phyloP scores from a whole-genome alignment of 2,888 invertebrate genomes.

The Malacosoma neustria region DNA sequence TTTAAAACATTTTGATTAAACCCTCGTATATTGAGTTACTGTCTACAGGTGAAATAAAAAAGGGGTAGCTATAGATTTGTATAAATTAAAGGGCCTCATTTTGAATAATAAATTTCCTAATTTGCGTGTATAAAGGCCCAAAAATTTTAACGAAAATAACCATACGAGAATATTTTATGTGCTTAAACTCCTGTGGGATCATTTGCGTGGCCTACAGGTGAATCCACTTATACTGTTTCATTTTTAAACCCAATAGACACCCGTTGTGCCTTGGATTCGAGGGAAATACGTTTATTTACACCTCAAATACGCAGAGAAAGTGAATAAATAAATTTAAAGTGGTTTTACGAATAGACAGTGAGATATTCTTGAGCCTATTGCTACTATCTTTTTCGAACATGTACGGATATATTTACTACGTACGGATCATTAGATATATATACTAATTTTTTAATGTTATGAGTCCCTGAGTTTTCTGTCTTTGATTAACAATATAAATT shows the following conservation, averaged over 20 bases:
- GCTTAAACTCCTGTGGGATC: slow-evolving; percentile 35
- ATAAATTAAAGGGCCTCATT: slow-evolving; percentile 17
- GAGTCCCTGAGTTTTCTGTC: too few relatives aligned
- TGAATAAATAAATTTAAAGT: neutral
- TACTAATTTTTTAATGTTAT: too few relatives aligned
- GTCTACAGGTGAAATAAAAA: neutral
- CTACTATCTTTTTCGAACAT: too few relatives aligned
- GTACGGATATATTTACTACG: too few relatives aligned
- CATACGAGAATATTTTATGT: slow-evolving; percentile 41
- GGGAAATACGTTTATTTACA: neutral
- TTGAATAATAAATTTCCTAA: slow-evolving; percentile 32
- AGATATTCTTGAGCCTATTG: neutral
- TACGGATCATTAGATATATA: too few relatives aligned
- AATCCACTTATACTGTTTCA: slow-evolving; percentile 39
- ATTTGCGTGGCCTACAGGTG: slow-evolving; percentile 29
- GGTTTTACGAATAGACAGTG: neutral
- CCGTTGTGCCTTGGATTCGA: slow-evolving; percentile 1
- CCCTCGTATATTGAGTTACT: neutral
- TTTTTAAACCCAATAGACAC: slow-evolving; percentile 24
- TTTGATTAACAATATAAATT: too few relatives aligned
- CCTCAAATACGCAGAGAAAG: neutral
- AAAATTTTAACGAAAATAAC: slow-evolving; percentile 32
- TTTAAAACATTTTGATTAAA: neutral
- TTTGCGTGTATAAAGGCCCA: slow-evolving; percentile 26
- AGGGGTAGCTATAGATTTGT: neutral